phyloP scores from a whole-genome alignment of 1,140 invertebrate species.

The Drosophila bocqueti region DNA sequence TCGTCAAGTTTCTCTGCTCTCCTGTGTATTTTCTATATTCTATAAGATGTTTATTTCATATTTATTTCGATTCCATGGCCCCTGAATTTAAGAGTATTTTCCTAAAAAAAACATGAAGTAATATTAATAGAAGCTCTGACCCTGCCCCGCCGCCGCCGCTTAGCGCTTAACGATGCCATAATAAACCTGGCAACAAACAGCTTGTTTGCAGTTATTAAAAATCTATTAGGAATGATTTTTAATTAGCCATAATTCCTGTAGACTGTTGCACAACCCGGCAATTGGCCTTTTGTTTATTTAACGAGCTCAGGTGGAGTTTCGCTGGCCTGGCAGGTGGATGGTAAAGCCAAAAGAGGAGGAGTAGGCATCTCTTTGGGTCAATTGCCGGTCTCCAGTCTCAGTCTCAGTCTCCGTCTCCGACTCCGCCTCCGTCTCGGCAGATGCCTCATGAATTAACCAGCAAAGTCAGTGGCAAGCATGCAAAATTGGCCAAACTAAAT shows the following conservation, averaged over 20 bases:
- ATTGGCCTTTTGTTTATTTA: slow-evolving; percentile 34
- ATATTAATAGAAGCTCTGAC: slow-evolving; percentile 17
- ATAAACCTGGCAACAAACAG: slow-evolving; percentile 37
- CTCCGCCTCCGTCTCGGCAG: neutral
- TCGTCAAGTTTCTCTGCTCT: neutral
- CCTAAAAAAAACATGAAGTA: slow-evolving; percentile 8
- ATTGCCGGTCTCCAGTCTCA: neutral
- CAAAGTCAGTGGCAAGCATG: slow-evolving; percentile 16
- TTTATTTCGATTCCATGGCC: neutral
- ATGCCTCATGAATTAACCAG: slow-evolving; percentile 8
- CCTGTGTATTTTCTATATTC: neutral
- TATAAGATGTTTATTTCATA: neutral
- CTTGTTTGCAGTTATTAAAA: slow-evolving; percentile 51
- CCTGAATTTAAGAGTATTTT: neutral
- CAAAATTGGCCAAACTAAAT: slow-evolving; percentile 27
- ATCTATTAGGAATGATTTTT: slow-evolving; percentile 59
- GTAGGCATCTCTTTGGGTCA: slow-evolving; percentile 32
- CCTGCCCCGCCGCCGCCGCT: slow-evolving; percentile 16
- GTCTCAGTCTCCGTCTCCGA: neutral
- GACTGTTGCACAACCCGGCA: slow-evolving; percentile 31
- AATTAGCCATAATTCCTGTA: slow-evolving; percentile 64
- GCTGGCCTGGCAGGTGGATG: slow-evolving; percentile 1
- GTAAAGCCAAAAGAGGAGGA: neutral
- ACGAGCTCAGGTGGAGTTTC: slow-evolving; percentile 12
- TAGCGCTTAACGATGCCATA: slow-evolving; percentile 45